A percentile compares a stretch with the other conserved stretches of the same genome.
These are phyloP conservation scores for Spisula subtruncata DNA, from an alignment of 2,888 invertebrate species.

Conservation along the genomic window DNA sequence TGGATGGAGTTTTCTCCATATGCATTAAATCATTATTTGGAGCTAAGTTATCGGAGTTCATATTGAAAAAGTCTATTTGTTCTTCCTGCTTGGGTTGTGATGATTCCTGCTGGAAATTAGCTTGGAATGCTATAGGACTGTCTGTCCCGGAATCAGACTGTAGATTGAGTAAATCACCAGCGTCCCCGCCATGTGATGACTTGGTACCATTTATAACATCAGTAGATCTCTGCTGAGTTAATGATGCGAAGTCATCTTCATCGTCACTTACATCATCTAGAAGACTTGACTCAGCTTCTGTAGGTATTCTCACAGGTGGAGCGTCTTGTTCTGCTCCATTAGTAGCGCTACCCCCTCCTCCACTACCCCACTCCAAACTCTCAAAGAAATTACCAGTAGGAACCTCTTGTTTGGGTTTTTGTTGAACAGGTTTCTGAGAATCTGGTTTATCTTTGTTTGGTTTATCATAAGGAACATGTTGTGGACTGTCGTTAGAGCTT, in stretches of 20 bases:
- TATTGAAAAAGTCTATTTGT: slow-evolving; percentile 80
- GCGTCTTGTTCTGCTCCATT: slow-evolving; percentile 34
- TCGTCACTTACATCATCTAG: slow-evolving; percentile 78
- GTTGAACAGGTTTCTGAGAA: slow-evolving; percentile 37
- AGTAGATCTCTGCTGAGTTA: slow-evolving; percentile 70
- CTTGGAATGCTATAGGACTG: slow-evolving; percentile 29
- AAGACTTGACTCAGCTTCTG: slow-evolving; percentile 72
- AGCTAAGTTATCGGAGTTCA: slow-evolving; percentile 68
- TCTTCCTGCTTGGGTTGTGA: slow-evolving; percentile 38
- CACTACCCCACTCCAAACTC: slow-evolving; percentile 71
- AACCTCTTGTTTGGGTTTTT: slow-evolving; percentile 68
- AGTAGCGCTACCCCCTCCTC: background rate
- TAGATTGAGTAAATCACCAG: slow-evolving; percentile 19
- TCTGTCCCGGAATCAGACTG: slow-evolving; percentile 36
- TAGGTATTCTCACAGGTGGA: slow-evolving; percentile 52
- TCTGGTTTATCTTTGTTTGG: background rate
- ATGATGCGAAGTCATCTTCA: slow-evolving; percentile 80
- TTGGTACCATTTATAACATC: slow-evolving; percentile 17
- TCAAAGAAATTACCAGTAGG: slow-evolving; percentile 71
- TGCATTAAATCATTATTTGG: slow-evolving; percentile 77
- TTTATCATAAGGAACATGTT: slow-evolving; percentile 68
- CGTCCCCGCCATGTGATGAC: background rate
- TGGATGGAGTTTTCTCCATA: slow-evolving; percentile 76
- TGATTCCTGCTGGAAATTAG: slow-evolving; percentile 15
- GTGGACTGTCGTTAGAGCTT: slow-evolving; percentile 78